phyloP scores from a whole-genome alignment of 2,888 invertebrate genomes.

The Ochropacha duplaris region DNA sequence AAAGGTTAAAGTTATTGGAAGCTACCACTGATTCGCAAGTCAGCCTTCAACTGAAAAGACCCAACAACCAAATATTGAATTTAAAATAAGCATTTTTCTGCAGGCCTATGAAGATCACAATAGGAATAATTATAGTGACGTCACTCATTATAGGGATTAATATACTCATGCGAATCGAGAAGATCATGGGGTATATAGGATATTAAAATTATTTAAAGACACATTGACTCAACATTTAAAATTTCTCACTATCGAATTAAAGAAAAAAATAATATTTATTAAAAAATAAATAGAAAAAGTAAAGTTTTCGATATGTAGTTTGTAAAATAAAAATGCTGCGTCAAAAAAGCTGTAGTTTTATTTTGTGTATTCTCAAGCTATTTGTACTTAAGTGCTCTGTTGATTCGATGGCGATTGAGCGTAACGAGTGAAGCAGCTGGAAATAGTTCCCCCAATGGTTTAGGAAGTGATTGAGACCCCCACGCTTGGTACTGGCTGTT shows the following conservation, averaged over 20 bases:
- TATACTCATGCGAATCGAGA: constrained; percentile 57
- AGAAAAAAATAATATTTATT: not conserved
- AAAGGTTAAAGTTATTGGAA: no score
- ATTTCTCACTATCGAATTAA: not conserved
- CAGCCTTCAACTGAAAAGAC: no score
- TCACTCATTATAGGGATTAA: constrained; percentile 64
- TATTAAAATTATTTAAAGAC: constrained; percentile 1
- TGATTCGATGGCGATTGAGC: constrained; percentile 47
- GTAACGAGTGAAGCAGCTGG: constrained; percentile 37
- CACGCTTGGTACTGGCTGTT: constrained; percentile 40
- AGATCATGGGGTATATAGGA: constrained; percentile 33
- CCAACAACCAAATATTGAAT: no score
- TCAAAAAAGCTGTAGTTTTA: constrained; percentile 8
- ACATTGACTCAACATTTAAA: not conserved
- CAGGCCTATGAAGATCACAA: constrained; percentile 76
- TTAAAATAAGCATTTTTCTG: constrained; percentile 16
- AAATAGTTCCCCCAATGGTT: constrained; percentile 49
- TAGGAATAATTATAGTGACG: constrained; percentile 65
- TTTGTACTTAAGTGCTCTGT: constrained; percentile 43
- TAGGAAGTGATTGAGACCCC: constrained; percentile 57
- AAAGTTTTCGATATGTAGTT: not conserved
- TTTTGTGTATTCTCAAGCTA: constrained; percentile 7
- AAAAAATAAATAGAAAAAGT: not conserved
- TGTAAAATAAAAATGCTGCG: not conserved
- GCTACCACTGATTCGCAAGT: no score